Evolutionary conservation across 2,797 vertebrate genomes (phyloP).

Genomic region (Tadarida brasiliensis): DNA sequence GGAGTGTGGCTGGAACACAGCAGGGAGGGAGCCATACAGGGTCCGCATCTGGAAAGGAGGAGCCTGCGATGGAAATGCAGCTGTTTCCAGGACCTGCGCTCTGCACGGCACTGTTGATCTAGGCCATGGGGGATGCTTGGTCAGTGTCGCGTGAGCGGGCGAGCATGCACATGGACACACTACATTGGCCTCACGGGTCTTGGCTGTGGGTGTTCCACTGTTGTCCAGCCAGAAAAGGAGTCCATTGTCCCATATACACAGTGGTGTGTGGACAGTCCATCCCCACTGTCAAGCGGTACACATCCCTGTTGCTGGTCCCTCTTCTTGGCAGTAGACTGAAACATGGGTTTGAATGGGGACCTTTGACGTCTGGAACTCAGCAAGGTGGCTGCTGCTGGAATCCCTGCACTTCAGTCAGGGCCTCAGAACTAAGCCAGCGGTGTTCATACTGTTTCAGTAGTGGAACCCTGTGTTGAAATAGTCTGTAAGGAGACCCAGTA

Average conservation of each 20-base stretch:
- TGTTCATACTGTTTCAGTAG: background rate
- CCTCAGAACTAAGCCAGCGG: background rate
- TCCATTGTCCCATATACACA: background rate
- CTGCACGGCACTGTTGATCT: background rate
- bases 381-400: no score
- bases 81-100: background rate
- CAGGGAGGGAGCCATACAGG: rapidly evolving
- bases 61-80: background rate
- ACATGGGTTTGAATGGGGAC: background rate
- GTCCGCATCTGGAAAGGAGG: background rate
- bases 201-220: background rate
- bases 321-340: background rate
- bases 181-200: rapidly evolving
- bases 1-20: background rate
- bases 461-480: background rate
- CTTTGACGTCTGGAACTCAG: background rate
- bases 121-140: background rate
- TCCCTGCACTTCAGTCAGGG: background rate
- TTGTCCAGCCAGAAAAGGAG: background rate
- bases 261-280: background rate
- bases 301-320: background rate
- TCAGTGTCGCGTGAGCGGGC: background rate
- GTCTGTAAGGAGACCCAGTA: background rate
- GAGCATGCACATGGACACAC: background rate
- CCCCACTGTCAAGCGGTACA: background rate